A percentile compares a stretch with the other conserved stretches of the same genome.
phyloP scores from a whole-genome alignment of 1,140 invertebrate species.

The Drosophila tani region DNA sequence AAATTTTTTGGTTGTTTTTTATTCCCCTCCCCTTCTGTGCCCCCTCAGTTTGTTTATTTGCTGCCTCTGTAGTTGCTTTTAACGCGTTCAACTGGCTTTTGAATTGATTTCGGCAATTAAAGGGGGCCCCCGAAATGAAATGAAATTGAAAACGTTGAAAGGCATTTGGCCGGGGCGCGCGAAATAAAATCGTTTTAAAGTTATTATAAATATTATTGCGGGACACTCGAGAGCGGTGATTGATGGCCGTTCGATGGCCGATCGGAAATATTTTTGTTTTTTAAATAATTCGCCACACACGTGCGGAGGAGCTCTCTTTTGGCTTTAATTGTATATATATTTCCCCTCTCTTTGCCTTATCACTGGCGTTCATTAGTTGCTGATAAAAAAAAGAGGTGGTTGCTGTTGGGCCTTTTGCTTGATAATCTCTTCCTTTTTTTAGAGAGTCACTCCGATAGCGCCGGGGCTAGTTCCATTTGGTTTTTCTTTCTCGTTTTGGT shows the following conservation, averaged over 20 bases:
- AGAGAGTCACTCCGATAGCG: slow-evolving; percentile 45
- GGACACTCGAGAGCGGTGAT: slow-evolving; percentile 69
- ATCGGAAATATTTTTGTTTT: slow-evolving; percentile 38
- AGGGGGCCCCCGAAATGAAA: slow-evolving; percentile 58
- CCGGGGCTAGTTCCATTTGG: slow-evolving; percentile 36
- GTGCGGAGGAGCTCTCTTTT: slow-evolving; percentile 26
- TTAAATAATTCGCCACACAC: slow-evolving; percentile 48
- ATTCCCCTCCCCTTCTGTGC: not conserved
- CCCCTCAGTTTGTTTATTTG: slow-evolving; percentile 36
- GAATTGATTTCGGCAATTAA: slow-evolving; percentile 82
- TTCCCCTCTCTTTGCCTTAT: slow-evolving; percentile 43
- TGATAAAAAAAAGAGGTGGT: slow-evolving; percentile 59
- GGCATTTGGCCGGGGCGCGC: slow-evolving; percentile 42
- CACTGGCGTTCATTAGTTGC: slow-evolving; percentile 64
- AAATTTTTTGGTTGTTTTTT: slow-evolving; percentile 54
- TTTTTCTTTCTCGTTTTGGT: slow-evolving; percentile 31
- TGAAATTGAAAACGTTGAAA: slow-evolving; percentile 79
- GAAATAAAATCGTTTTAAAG: slow-evolving; percentile 63
- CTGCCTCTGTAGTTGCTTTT: slow-evolving; percentile 69
- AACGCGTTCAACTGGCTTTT: slow-evolving; percentile 79
- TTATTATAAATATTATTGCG: slow-evolving; percentile 77
- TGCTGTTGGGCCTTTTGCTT: slow-evolving; percentile 34
- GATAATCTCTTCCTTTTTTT: slow-evolving; percentile 55
- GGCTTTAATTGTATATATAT: not conserved
- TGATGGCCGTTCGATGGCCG: slow-evolving; percentile 62